These are phyloP conservation scores for Ammodytes dubius DNA, from an alignment of 2,113 vertebrate species.

Conservation along the genomic window DNA sequence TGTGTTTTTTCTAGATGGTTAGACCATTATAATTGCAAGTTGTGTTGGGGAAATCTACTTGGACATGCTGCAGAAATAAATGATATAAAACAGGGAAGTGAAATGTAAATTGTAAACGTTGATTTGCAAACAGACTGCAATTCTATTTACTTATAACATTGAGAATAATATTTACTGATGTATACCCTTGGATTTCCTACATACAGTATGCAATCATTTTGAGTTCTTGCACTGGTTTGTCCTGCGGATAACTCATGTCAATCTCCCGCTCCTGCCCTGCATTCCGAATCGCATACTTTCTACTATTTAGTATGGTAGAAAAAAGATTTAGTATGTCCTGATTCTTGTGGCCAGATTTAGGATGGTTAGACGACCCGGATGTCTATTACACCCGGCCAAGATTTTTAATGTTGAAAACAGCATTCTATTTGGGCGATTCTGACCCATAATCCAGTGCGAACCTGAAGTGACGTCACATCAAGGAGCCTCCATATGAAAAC, in stretches of 20 bases:
- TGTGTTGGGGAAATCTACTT: slow-evolving; percentile 4
- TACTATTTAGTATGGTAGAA: too few species aligned
- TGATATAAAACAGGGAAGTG: background rate
- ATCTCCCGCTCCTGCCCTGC: background rate
- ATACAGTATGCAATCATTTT: background rate
- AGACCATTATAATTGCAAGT: background rate
- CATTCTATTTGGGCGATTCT: too few species aligned
- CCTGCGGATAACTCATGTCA: slow-evolving; percentile 10
- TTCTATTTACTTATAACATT: slow-evolving; percentile 16
- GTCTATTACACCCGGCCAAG: too few species aligned
- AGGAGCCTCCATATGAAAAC: too few species aligned
- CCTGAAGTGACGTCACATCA: too few species aligned
- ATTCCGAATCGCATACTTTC: too few species aligned
- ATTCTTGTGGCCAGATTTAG: too few species aligned
- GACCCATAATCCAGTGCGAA: too few species aligned
- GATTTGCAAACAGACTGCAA: background rate
- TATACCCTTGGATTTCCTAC: background rate
- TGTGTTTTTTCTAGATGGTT: background rate
- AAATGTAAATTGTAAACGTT: background rate
- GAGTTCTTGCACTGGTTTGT: background rate
- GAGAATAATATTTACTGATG: background rate
- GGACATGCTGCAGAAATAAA: slow-evolving; percentile 1
- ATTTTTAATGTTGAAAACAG: too few species aligned
- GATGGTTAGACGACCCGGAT: too few species aligned
- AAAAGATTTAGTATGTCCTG: too few species aligned